Conservation (phyloP, 1,140 invertebrate species). For the Drosophila prosaltans region DNA sequence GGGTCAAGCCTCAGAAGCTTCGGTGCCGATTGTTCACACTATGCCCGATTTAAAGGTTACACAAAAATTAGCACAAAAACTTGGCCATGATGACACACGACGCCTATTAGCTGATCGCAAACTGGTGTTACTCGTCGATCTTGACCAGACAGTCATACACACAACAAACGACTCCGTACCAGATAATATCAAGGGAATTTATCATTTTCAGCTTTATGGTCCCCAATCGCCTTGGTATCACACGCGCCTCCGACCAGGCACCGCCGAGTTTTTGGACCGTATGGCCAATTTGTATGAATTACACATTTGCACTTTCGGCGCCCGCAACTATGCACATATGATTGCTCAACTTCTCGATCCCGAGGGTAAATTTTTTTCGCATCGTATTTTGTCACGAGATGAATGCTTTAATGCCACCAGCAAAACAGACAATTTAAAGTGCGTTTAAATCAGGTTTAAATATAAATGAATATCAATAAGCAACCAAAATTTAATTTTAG, state of each 20-base stretch:
- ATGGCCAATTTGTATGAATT: conserved; percentile 96
- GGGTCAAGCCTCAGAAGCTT: conserved; percentile 86
- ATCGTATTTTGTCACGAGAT: conserved; percentile 98
- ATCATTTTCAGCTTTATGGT: conserved; percentile 95
- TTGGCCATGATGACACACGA: conserved; percentile 95
- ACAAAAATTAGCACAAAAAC: conserved; percentile 92
- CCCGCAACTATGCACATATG: conserved; percentile 98
- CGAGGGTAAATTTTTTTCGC: conserved; percentile 95
- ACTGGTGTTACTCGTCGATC: conserved; percentile 97
- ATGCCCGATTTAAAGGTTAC: conserved; percentile 97
- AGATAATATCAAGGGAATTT: conserved; percentile 95
- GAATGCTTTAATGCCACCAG: conserved; percentile 98
- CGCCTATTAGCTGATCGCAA: conserved; percentile 93
- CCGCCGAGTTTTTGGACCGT: conserved; percentile 92
- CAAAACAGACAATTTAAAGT: conserved; percentile 99
- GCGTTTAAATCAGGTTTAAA: conserved; percentile 61
- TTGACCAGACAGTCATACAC: conserved; percentile 99
- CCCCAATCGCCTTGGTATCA: conserved; percentile 95
- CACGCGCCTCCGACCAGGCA: conserved; percentile 95
- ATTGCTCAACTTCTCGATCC: conserved; percentile 96
- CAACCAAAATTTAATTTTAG: conserved; percentile 83
- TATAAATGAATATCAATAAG: background rate
- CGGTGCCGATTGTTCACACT: conserved; percentile 97
- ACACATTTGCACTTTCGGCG: conserved; percentile 99
- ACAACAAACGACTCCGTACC: conserved; percentile 98